Conservation (phyloP, 1,140 invertebrate genomes). For the Hyphantria cunea region DNA sequence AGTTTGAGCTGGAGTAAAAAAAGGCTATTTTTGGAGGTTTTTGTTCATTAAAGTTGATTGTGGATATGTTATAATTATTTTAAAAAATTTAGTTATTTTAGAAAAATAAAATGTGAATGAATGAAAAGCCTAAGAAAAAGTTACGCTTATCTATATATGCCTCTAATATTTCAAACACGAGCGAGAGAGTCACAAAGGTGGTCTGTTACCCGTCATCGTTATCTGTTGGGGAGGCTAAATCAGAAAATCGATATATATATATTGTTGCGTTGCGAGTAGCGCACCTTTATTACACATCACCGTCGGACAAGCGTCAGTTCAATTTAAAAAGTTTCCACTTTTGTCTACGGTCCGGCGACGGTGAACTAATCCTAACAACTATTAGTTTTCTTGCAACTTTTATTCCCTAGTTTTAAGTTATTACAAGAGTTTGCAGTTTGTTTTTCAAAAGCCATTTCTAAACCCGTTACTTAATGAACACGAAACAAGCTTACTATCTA, state of each 20-base stretch:
- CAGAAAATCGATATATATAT: constrained; percentile 76
- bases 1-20: too few species aligned
- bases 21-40: too few species aligned
- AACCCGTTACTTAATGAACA: too few species aligned
- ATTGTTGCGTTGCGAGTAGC: constrained; percentile 36
- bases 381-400: background rate
- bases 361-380: constrained; percentile 5
- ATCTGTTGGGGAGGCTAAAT: constrained; percentile 74
- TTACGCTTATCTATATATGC: too few species aligned
- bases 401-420: background rate
- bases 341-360: constrained; percentile 9
- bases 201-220: constrained; percentile 60
- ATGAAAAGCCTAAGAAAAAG: too few species aligned
- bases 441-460: background rate
- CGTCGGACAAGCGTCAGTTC: constrained; percentile 37
- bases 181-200: constrained; percentile 29
- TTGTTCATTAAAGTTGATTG: too few species aligned
- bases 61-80: too few species aligned
- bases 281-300: constrained; percentile 47
- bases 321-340: constrained; percentile 51
- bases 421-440: background rate
- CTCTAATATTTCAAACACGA: too few species aligned
- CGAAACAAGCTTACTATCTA: too few species aligned
- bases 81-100: too few species aligned
- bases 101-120: too few species aligned